Evolutionary conservation across 2,797 vertebrate genomes (phyloP).

Genomic region (Cuculus canorus): DNA sequence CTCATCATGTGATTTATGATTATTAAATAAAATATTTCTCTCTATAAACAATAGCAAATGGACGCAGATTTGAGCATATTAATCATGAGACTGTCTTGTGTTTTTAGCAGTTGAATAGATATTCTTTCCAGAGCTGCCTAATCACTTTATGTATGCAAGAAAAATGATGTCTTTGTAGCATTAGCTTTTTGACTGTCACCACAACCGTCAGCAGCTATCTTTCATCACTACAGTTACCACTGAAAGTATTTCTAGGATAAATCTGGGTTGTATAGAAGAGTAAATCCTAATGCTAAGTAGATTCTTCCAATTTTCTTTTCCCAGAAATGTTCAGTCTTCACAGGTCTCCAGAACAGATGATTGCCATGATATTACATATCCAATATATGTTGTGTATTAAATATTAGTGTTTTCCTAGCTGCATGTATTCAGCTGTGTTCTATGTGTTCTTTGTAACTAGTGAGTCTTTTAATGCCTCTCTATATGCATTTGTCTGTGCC

Average conservation of each 20-base stretch:
- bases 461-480: background rate
- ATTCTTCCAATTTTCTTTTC: background rate
- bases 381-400: background rate
- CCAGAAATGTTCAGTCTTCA: background rate
- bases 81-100: background rate
- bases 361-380: background rate
- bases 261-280: background rate
- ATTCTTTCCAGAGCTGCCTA: background rate
- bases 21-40: background rate
- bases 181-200: background rate
- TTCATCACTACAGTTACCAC: background rate
- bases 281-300: conserved; percentile 7
- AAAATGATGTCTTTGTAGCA: background rate
- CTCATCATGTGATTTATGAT: background rate
- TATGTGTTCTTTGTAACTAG: background rate
- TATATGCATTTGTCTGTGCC: background rate
- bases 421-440: background rate
- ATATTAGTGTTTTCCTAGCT: background rate
- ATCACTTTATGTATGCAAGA: background rate
- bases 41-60: background rate
- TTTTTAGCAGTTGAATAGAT: background rate
- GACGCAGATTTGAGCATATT: background rate
- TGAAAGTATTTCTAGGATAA: background rate
- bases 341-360: background rate
- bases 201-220: background rate